phyloP scores from a whole-genome alignment of 2,113 vertebrate species.

The Triplophysa tibetana region DNA sequence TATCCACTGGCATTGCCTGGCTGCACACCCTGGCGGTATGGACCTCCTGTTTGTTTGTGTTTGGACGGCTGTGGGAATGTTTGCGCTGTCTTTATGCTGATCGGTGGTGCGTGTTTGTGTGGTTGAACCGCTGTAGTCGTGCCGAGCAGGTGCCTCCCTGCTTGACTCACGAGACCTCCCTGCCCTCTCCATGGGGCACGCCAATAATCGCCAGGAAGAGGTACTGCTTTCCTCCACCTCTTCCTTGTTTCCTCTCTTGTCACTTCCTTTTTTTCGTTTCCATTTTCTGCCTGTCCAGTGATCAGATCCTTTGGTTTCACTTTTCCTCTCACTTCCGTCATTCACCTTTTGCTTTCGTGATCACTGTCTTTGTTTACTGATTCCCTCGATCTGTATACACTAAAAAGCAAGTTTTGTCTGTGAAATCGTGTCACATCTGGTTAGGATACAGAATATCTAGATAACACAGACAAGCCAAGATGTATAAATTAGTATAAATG shows the following conservation, averaged over 20 bases:
- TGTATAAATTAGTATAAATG: background rate
- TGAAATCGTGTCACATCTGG: too few relatives aligned
- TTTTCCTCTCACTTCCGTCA: background rate
- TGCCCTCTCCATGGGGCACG: constrained; percentile 99
- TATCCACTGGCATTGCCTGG: constrained; percentile 66
- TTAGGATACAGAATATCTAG: background rate
- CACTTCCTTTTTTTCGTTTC: background rate
- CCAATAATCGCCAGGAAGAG: constrained; percentile 98
- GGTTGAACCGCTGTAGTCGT: constrained; percentile 84
- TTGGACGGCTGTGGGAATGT: constrained; percentile 23
- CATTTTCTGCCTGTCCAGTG: constrained; percentile 17
- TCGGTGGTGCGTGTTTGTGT: constrained; percentile 50
- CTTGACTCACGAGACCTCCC: constrained; percentile 98
- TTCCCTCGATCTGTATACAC: too few relatives aligned
- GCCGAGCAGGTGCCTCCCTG: constrained; percentile 98
- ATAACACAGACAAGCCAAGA: constrained; percentile 15
- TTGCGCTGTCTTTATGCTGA: background rate
- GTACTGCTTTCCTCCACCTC: constrained; percentile 77
- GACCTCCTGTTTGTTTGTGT: constrained; percentile 20
- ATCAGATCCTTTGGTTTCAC: background rate
- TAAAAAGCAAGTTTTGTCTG: background rate
- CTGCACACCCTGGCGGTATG: constrained; percentile 55
- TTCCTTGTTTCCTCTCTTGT: background rate
- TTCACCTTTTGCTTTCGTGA: background rate
- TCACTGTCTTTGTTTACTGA: background rate